Base-by-base conservation (phyloP, 2,797 vertebrate species). In the Lates japonicus region DNA sequence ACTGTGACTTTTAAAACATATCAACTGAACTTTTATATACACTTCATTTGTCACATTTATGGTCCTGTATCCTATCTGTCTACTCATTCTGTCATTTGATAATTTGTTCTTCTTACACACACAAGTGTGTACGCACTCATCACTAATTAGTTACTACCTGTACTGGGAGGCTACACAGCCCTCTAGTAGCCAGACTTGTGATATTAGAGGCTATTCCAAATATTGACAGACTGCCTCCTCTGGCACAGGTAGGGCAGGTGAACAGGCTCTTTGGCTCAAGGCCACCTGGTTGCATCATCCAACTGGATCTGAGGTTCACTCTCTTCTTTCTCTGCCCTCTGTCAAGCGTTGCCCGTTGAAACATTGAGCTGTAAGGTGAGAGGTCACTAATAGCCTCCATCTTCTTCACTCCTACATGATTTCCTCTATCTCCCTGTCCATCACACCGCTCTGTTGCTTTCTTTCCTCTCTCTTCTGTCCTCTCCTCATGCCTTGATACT, bases 311-410 rank as follows among this genome's bases (percentile, higher is more conserved):
- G 25, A 29, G 25, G 25, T 29, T 29, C 25, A 29, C 25, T 29
- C 25, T 29, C 25, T 29, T 29, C 25, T 29, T 29, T 29, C 25
- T 29, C 25, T 29, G 14, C 8, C 70, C 77, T 78, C 76, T 84
- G 72, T 82, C 76, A 71, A 70, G 67, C 61, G 6, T 25, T 55
- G 71, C 61, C 86, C n/a, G 12, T 71, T 84, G 70, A 90, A 88
- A 88, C 88, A 88, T 63, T 88, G 84, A 89, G 82, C 73, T 54
- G 60, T 39, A 67, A 87, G 92, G 89, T 90, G 82, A 90, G 80
- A 90, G 88, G 90, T 91, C 90, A 86, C 80, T 90, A 90, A 89
- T 92, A 81, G 82, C 65, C 68, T 92, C 85, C 78, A 74, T 92
- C 92, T 91, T 87, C 63, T 63, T 72, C 81, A n/a, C 70, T 81